Evolutionary conservation across 1,140 invertebrate genomes (phyloP), one percentile per base, ranked within the genome.

Genomic region (Calosoma granatense): DNA sequence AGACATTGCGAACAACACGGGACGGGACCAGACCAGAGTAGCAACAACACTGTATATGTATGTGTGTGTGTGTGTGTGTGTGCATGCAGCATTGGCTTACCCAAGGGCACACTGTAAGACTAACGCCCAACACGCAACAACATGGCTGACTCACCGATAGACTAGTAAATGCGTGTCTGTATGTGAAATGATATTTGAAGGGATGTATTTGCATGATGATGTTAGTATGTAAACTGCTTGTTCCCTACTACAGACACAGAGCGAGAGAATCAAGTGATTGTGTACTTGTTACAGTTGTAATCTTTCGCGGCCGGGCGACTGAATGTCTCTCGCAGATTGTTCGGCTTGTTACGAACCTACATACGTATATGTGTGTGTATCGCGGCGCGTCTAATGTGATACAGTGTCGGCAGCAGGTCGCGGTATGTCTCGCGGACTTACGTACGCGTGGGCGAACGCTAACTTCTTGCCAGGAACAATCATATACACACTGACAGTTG

Each of bases 1-100:
- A 68, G 67, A 70, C 69, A 61, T 54, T 59, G 55, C 47, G 36
- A 51, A 57, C 59, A 39, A 53, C 41, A 26, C 51, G 47, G 22
- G 59, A 58, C 56, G 59, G 23, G 41, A 51, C 43, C 20, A 21
- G 20, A n/a, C n/a, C n/a, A n/a, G n/a, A n/a, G n/a, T n/a, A n/a
- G n/a, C n/a, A n/a, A n/a, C 12, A 22, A 51, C 30, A 22, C 30
- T 26, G 26, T 47, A 51, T 51, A 51, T 19, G 47, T 51, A 19
- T n/a, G n/a, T n/a, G n/a, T n/a, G n/a, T n/a, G n/a, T n/a, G n/a
- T n/a, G n/a, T n/a, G n/a, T n/a, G n/a, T n/a, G n/a, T 20, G 6
- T 36, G 20, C 52, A 15, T 21, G 53, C 54, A 4, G 30, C 54
- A 20, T n/a, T 21, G 53, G 9, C 36, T 23, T 15, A 20, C 56